Evolutionary conservation across 2,113 vertebrate genomes (phyloP).

Genomic region (Pachyramphus minor): DNA sequence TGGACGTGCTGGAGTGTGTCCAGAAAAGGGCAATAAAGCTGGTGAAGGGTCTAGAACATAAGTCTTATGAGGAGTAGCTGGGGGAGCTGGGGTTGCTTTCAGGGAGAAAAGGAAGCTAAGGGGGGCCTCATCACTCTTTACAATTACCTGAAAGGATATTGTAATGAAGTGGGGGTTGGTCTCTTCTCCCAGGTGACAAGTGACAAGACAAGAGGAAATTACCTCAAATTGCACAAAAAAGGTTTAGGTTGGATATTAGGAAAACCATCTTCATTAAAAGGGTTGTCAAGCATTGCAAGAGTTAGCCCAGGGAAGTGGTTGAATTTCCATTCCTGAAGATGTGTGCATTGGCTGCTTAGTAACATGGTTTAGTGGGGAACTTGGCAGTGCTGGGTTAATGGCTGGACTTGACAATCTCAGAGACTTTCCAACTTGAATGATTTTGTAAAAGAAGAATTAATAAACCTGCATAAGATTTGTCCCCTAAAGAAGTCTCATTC

Average conservation of each 20-base stretch:
- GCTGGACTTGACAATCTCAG: neutral
- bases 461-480: neutral
- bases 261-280: neutral
- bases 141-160: no score
- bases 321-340: no score
- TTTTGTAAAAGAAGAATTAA: neutral
- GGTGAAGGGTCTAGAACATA: neutral
- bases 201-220: neutral
- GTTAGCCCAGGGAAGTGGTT: neutral
- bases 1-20: fast-evolving
- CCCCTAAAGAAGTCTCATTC: neutral
- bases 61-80: neutral
- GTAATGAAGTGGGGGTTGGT: no score
- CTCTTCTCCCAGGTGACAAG: no score
- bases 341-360: neutral
- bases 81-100: neutral
- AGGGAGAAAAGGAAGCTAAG: neutral
- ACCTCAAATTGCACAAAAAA: neutral
- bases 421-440: neutral
- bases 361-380: neutral
- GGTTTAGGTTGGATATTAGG: neutral
- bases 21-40: neutral
- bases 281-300: neutral
- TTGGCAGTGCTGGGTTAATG: neutral
- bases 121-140: no score